These are phyloP conservation scores for Malthinus flaveolus DNA, from an alignment of 2,888 invertebrate species.

Conservation along the genomic window DNA sequence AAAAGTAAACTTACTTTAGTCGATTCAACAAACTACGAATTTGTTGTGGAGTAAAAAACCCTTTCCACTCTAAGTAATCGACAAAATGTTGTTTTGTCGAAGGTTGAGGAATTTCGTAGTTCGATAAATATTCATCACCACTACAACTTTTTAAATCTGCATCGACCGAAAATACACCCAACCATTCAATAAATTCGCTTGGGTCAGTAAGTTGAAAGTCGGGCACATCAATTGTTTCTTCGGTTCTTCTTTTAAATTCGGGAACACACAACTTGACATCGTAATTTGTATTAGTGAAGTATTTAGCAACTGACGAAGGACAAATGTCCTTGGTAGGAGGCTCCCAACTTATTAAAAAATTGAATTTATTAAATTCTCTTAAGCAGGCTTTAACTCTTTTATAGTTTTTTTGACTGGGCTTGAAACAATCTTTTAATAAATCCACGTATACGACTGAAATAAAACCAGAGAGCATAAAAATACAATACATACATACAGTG, in stretches of 20 bases:
- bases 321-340: conserved; percentile 57
- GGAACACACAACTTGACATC: conserved; percentile 54
- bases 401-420: conserved; percentile 56
- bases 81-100: conserved; percentile 48
- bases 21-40: conserved; percentile 49
- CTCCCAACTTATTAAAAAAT: conserved; percentile 59
- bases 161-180: conserved; percentile 57
- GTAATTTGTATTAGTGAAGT: conserved; percentile 56
- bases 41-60: conserved; percentile 56
- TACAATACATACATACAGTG: not conserved
- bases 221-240: conserved; percentile 55
- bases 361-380: conserved; percentile 51
- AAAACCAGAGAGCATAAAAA: not conserved
- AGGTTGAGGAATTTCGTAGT: conserved; percentile 52
- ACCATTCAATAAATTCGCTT: conserved; percentile 59
- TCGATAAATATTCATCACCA: conserved; percentile 49
- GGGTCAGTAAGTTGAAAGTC: conserved; percentile 37
- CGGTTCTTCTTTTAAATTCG: conserved; percentile 44
- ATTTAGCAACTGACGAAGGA: conserved; percentile 64
- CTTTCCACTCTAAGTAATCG: conserved; percentile 55
- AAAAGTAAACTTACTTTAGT: conserved; percentile 43
- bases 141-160: conserved; percentile 49
- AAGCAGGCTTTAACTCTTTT: conserved; percentile 52
- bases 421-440: conserved; percentile 55
- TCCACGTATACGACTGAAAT: conserved; percentile 58